Percentiles rank a stretch among this genome's conserved stretches.
phyloP scores from a whole-genome alignment of 1,140 invertebrate genomes.

The Sipha flava region DNA sequence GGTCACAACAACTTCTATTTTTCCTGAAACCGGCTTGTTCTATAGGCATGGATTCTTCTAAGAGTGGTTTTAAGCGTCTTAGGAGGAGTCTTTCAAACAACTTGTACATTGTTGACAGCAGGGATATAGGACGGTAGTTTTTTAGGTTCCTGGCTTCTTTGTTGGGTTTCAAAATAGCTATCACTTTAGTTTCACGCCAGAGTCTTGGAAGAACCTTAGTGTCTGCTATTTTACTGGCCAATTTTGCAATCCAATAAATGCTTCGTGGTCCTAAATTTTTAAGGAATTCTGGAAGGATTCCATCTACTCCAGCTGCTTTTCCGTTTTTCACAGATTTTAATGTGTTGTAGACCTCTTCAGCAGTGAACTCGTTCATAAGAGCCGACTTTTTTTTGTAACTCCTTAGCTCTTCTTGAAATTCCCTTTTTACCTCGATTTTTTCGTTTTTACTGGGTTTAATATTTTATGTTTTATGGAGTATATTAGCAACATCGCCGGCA shows the following conservation, averaged over 20 bases:
- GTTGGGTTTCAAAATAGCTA: not conserved
- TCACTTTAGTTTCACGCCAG: not conserved
- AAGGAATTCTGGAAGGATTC: not conserved
- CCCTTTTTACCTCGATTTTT: not conserved
- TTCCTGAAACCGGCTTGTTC: too few species aligned
- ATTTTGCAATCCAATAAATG: not conserved
- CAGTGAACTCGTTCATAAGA: not conserved
- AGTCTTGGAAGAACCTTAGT: too few species aligned
- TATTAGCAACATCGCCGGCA: too few species aligned
- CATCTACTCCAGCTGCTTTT: not conserved
- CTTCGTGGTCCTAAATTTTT: not conserved
- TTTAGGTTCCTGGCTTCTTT: not conserved
- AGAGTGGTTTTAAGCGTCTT: not conserved
- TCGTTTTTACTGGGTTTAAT: not conserved
- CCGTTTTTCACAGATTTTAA: too few species aligned
- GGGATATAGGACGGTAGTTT: not conserved
- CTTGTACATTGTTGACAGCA: not conserved
- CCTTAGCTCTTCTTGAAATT: not conserved
- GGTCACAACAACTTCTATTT: not conserved
- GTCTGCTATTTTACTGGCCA: too few species aligned
- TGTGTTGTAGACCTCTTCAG: not conserved
- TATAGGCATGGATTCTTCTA: not conserved
- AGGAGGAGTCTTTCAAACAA: not conserved
- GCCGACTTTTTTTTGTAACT: not conserved
- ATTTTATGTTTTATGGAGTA: too few species aligned